Base-by-base conservation (phyloP, 2,113 vertebrate species). In the Gambusia affinis region DNA sequence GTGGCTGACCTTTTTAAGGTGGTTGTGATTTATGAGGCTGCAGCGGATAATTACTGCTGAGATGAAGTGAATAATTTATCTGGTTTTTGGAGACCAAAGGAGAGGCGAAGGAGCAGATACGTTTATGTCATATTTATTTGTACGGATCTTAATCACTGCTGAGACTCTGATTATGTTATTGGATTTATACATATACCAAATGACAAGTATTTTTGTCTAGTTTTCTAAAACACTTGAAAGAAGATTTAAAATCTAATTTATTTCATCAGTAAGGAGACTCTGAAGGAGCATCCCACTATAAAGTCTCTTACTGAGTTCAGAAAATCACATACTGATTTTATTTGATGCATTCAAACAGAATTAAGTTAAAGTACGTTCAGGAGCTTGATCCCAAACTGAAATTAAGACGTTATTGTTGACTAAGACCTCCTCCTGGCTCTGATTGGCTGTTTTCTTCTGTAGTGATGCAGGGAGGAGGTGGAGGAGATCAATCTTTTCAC, bases 1-100 rank as follows among this genome's bases (percentile, higher is more conserved):
- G 30, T 19, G 10, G 29, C 54, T 83, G 78, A 83, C 78, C 80
- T 85, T 85, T 85, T 79, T 69, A 74, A 42, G 60, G 57, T 22
- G 12, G 4, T 12, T 3, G 12, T 79, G 70, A 83, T 83, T 79
- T 70, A 84, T 77, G 71, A 76, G 39, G 15, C 57, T 39, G 70
- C 73, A 60, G 70, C 54, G 76, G 39, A 60, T 74, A 79, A 84
- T 47, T 85, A 73, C 31, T 80, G 63, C 15, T 35, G 39, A 81
- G 71, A 83, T 31, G 31, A 70, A 66, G 29, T 57, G 61, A 75
- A 64, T 87, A 33, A 81, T 85, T 76, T 3, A 80, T 80, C 78
- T 44, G 39, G 51, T 60, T 71, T 66, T 73, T 73, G 37, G 72
- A 65, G 51, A 64, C 29, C 39, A 12, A 51, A 12, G 39, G 24